Evolutionary conservation across 2,797 vertebrate species (phyloP), one percentile per base, ranked within the genome.

Genomic region (Coilia nasus): DNA sequence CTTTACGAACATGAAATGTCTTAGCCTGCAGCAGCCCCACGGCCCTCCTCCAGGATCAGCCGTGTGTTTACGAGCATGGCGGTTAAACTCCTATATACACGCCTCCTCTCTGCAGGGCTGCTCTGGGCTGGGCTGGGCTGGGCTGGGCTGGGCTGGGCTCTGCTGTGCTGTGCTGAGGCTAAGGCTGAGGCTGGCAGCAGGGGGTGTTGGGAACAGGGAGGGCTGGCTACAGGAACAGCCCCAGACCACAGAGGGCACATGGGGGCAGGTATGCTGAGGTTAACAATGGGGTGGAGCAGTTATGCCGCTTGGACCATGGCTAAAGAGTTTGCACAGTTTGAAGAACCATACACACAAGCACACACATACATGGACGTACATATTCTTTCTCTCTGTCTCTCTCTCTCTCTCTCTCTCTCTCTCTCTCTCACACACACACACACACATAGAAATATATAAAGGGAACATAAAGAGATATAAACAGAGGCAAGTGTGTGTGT

Each of bases 21-120:
- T 89, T 78, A 35, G 50, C 88, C 87, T 31, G 47, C 67, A 84
- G 78, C 81, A 81, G 87, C 4, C 84, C 84, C 71, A 85, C 78
- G 84, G 54, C 85, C 83, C 47, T 85, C 25, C 82, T 87, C 88
- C 85, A 89, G 81, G 86, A 89, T 90, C 85, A 89, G 83, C 89
- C 91, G 88, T 88, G 81, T 90, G 85, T 92, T 94, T 92, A 87
- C 88, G 90, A 88, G 91, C 88, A 88, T 81, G 71, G 81, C 86
- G 83, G 81, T 90, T 89, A 87, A 92, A 91, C 67, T 35, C 25
- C 17, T 21, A 59, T 71, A 88, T 90, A 87, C 82, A 88, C 17
- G 88, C 82, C 64, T 78, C 67, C 82, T 86, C 62, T 67, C 67
- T 35, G 7, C 12, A 2, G 7, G 7, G 7, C 50, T 54, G 50